phyloP scores from a whole-genome alignment of 2,113 vertebrate species.

The Dermatemys mawii region DNA sequence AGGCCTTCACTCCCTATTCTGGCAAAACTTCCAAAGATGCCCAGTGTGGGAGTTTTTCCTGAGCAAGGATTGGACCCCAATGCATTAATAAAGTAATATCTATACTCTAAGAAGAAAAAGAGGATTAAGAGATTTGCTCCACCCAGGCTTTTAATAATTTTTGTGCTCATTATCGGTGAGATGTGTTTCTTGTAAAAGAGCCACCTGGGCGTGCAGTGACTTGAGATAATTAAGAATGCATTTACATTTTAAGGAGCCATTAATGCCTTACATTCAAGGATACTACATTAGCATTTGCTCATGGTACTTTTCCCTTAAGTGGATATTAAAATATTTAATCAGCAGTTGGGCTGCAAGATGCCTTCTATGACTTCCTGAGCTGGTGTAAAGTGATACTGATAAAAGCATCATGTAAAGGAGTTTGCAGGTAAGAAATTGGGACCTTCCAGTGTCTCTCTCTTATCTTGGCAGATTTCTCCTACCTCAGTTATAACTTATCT shows the following conservation, averaged over 20 bases:
- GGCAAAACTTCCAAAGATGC: not conserved
- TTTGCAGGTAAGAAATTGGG: conserved; percentile 32
- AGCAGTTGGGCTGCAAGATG: conserved; percentile 54
- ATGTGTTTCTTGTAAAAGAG: conserved; percentile 67
- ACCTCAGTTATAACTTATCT: not conserved
- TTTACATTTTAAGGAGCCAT: conserved; percentile 78
- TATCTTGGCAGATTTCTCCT: not conserved
- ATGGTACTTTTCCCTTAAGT: conserved; percentile 62
- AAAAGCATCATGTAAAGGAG: conserved; percentile 42
- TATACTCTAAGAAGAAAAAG: not conserved
- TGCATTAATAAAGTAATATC: not conserved
- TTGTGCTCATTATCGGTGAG: conserved; percentile 73
- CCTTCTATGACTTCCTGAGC: conserved; percentile 31
- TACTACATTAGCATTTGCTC: conserved; percentile 58
- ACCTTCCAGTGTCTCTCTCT: not conserved
- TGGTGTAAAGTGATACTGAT: conserved; percentile 2
- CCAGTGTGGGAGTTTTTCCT: not conserved
- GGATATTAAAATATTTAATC: conserved; percentile 79
- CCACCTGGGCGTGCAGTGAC: conserved; percentile 74
- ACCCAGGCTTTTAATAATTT: conserved; percentile 72
- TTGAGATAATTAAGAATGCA: conserved; percentile 81
- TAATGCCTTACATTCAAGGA: conserved; percentile 64
- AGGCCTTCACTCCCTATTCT: not conserved
- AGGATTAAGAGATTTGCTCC: conserved; percentile 52
- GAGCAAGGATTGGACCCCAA: not conserved